A percentile compares a stretch with the other conserved stretches of the same genome.
phyloP scores from a whole-genome alignment of 2,113 vertebrate species.

The Parus major region DNA sequence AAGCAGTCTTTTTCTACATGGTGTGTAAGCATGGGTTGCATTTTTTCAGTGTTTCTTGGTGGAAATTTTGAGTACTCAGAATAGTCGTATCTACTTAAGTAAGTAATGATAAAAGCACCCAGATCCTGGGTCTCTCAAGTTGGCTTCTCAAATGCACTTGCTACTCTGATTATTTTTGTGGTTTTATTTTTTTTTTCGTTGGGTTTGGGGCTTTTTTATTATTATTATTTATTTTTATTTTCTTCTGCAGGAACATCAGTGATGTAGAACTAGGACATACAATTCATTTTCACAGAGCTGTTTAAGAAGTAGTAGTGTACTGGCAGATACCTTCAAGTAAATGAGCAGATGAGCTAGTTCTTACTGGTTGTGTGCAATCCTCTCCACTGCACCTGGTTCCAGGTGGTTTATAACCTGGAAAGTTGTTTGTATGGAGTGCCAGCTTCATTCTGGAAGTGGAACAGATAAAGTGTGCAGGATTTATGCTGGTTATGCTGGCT shows the following conservation, averaged over 20 bases:
- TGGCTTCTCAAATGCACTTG: not conserved
- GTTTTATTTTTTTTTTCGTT: too few relatives aligned
- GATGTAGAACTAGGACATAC: not conserved
- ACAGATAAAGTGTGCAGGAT: not conserved
- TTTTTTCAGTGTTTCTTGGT: not conserved
- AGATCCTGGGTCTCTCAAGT: not conserved
- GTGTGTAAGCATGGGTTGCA: not conserved
- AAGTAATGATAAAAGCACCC: accelerated
- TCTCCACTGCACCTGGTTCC: not conserved
- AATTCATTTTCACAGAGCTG: not conserved
- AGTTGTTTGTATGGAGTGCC: not conserved
- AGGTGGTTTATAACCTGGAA: not conserved
- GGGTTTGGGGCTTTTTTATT: not conserved
- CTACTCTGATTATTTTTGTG: not conserved
- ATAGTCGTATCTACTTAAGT: not conserved
- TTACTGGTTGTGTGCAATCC: not conserved
- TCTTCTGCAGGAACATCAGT: not conserved
- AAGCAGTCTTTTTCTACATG: not conserved
- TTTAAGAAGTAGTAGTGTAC: not conserved
- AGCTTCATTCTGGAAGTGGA: not conserved
- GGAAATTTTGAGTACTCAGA: not conserved
- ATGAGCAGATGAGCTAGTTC: not conserved
- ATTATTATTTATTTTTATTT: not conserved
- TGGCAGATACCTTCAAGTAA: not conserved
- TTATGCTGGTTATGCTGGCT: not conserved